A percentile compares a stretch with the other conserved stretches of the same genome.
These are phyloP conservation scores for Phyto melanocephala DNA, from an alignment of 2,888 invertebrate genomes.

Conservation along the genomic window DNA sequence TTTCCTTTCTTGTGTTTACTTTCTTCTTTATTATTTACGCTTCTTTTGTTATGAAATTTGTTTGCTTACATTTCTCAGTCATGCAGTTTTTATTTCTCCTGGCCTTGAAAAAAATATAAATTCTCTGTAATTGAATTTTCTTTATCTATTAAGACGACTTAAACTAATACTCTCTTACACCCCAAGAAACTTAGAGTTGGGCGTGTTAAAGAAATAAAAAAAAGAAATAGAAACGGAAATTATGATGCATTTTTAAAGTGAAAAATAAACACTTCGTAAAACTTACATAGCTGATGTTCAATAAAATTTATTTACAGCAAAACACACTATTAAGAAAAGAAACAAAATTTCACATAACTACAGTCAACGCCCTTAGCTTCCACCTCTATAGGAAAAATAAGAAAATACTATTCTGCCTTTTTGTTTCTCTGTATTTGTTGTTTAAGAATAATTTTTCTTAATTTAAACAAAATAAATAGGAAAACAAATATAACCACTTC, in stretches of 20 bases:
- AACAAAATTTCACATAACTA: background rate
- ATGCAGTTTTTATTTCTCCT: no score
- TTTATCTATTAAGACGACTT: background rate
- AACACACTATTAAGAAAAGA: conserved; percentile 10
- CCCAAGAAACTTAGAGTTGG: background rate
- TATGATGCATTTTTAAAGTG: background rate
- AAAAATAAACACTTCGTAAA: conserved; percentile 2
- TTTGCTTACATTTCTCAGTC: background rate
- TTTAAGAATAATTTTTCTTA: no score
- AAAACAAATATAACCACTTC: no score
- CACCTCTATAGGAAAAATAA: background rate
- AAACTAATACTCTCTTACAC: background rate
- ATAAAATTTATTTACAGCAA: background rate
- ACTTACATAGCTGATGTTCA: background rate
- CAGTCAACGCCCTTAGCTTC: conserved; percentile 2
- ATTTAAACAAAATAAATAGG: no score
- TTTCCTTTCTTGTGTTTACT: background rate
- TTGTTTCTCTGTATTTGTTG: no score
- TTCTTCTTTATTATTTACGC: background rate
- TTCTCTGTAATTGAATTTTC: conserved; percentile 19
- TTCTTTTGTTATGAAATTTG: background rate
- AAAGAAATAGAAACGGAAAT: background rate
- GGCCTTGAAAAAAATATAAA: background rate
- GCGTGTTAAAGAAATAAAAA: conserved; percentile 14
- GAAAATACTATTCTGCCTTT: no score